Conservation (phyloP, 2,113 vertebrate species). For the Bagarius yarrelli region DNA sequence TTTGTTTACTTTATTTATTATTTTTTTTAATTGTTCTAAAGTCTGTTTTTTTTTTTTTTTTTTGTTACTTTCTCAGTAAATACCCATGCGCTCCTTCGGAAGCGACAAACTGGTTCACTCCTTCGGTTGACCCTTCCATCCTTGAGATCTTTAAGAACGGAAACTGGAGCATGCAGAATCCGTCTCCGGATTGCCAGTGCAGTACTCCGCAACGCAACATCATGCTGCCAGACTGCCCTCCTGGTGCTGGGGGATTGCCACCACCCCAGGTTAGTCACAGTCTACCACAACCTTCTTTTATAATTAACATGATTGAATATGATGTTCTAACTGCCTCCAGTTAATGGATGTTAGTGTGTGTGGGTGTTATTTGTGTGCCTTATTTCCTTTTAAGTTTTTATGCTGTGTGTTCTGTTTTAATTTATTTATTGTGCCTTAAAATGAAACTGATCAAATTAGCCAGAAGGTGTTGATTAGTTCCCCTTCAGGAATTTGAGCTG, state of each 20-base stretch:
- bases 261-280: constrained; percentile 80
- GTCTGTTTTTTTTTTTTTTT: neutral
- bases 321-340: no score
- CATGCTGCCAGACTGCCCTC: constrained; percentile 87
- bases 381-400: no score
- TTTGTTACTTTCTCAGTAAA: constrained; percentile 51
- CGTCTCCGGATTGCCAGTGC: constrained; percentile 88
- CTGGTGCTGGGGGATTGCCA: constrained; percentile 86
- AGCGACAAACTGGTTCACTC: constrained; percentile 77
- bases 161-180: constrained; percentile 93
- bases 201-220: constrained; percentile 80
- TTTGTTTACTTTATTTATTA: no score
- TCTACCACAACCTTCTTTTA: neutral
- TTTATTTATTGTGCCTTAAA: no score
- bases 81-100: constrained; percentile 58
- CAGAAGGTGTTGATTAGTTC: no score
- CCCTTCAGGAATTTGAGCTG: no score
- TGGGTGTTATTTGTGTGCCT: neutral
- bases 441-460: no score
- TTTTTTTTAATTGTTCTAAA: neutral
- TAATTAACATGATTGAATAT: neutral
- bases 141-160: constrained; percentile 81
- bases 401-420: no score
- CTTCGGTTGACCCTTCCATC: constrained; percentile 75
- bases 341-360: neutral